Evolutionary conservation across 2,888 invertebrate species (phyloP).

Genomic region (Lasioglossum malachurum): DNA sequence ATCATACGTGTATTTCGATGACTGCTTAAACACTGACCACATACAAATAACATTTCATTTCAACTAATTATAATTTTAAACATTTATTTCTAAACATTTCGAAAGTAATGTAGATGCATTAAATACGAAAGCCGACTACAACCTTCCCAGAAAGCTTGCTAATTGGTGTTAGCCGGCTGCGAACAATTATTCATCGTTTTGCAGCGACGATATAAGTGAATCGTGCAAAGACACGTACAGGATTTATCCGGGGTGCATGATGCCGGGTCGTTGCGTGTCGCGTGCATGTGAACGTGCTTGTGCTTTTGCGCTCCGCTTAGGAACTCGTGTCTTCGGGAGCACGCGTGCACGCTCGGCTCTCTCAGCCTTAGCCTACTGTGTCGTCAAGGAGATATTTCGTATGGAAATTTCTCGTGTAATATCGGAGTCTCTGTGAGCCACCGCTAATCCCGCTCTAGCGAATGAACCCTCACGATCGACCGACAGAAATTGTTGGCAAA

Average conservation of each 20-base stretch:
- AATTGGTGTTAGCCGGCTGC: background rate
- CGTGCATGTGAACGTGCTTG: slow-evolving; percentile 22
- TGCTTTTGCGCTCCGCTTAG: slow-evolving; percentile 9
- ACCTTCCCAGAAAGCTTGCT: too few relatives aligned
- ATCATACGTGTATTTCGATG: too few relatives aligned
- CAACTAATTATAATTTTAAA: too few relatives aligned
- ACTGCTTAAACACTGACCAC: too few relatives aligned
- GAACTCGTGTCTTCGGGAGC: background rate
- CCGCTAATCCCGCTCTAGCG: slow-evolving; percentile 18
- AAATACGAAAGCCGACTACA: too few relatives aligned
- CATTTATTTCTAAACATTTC: too few relatives aligned
- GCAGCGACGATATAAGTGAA: background rate
- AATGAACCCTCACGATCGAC: slow-evolving; percentile 21
- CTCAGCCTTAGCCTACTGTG: slow-evolving; percentile 7
- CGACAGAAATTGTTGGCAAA: slow-evolving; percentile 43
- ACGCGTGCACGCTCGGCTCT: slow-evolving; percentile 18
- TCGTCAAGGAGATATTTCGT: slow-evolving; percentile 33
- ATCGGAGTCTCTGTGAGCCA: slow-evolving; percentile 27
- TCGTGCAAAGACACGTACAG: slow-evolving; percentile 27
- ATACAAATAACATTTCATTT: too few relatives aligned
- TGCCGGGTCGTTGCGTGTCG: slow-evolving; percentile 1
- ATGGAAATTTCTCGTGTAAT: slow-evolving; percentile 44
- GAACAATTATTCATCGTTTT: background rate
- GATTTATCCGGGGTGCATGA: slow-evolving; percentile 26
- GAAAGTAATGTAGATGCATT: too few relatives aligned